Conservation (phyloP, 2,797 vertebrate species). For the Gymnoscopelus braueri region DNA sequence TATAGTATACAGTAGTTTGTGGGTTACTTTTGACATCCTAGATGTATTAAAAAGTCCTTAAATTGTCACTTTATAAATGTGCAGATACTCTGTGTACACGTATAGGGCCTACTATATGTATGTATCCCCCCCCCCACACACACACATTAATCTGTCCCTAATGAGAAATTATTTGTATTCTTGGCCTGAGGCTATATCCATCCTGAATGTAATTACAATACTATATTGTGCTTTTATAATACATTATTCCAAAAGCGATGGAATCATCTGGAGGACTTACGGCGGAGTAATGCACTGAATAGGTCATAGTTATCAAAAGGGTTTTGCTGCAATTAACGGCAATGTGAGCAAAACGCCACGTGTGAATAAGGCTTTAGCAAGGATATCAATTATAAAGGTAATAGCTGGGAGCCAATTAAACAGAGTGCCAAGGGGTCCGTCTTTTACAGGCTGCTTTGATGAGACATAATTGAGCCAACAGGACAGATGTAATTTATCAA, state of each 20-base stretch:
- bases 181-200: conserved; percentile 26
- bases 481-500: conserved; percentile 10
- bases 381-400: conserved; percentile 35
- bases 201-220: conserved; percentile 19
- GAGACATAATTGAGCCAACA: conserved; percentile 21
- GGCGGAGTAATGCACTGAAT: conserved; percentile 23
- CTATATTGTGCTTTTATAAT: conserved; percentile 29
- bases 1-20: too few species aligned
- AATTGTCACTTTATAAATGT: too few species aligned
- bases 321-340: conserved; percentile 31
- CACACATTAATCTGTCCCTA: conserved; percentile 59
- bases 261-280: conserved; percentile 48
- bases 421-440: conserved; percentile 28
- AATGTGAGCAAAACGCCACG: conserved; percentile 43
- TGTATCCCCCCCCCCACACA: too few species aligned
- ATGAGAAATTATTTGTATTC: conserved; percentile 50
- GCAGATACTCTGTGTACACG: too few species aligned
- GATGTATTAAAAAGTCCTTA: too few species aligned
- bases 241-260: conserved; percentile 21
- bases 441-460: conserved; percentile 6
- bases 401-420: conserved; percentile 32
- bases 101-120: too few species aligned
- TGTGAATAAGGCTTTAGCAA: conserved; percentile 18
- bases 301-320: conserved; percentile 23
- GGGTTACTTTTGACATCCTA: too few species aligned